These are phyloP conservation scores for Xenopus petersii DNA, from an alignment of 2,797 vertebrate genomes.

Conservation along the genomic window DNA sequence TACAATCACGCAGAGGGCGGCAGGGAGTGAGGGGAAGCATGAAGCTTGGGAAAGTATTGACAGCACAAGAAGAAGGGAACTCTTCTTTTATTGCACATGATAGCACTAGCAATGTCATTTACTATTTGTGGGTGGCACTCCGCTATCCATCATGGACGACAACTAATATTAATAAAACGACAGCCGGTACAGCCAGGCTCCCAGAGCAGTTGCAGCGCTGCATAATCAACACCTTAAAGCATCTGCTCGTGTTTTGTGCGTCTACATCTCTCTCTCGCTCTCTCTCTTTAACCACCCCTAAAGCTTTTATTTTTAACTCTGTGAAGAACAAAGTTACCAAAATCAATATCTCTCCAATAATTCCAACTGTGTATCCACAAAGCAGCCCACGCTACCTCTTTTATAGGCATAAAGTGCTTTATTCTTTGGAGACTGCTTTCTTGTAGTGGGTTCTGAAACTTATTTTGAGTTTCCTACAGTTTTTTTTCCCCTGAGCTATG, in stretches of 20 bases:
- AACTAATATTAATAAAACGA: conserved; percentile 49
- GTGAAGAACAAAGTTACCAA: conserved; percentile 40
- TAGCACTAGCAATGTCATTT: conserved; percentile 47
- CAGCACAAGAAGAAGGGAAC: conserved; percentile 35
- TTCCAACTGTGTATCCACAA: conserved; percentile 36
- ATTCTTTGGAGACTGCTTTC: not conserved
- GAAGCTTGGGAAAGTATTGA: conserved; percentile 31
- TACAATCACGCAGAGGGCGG: not conserved
- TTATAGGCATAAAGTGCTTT: not conserved
- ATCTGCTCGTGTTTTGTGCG: conserved; percentile 24
- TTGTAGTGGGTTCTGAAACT: not conserved
- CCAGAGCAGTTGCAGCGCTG: conserved; percentile 24
- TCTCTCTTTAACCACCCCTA: conserved; percentile 34
- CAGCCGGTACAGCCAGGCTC: conserved; percentile 34
- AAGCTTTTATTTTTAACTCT: conserved; percentile 27
- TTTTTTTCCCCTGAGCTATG: too few relatives aligned
- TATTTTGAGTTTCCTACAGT: not conserved
- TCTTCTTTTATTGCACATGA: conserved; percentile 48
- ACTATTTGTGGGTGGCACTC: conserved; percentile 47
- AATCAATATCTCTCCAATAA: conserved; percentile 36
- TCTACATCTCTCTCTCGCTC: not conserved
- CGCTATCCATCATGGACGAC: conserved; percentile 44
- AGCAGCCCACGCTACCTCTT: conserved; percentile 1
- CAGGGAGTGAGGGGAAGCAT: not conserved
- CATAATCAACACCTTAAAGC: conserved; percentile 47